These are phyloP conservation scores for Spialia ferax DNA, from an alignment of 2,888 invertebrate species.

Conservation along the genomic window DNA sequence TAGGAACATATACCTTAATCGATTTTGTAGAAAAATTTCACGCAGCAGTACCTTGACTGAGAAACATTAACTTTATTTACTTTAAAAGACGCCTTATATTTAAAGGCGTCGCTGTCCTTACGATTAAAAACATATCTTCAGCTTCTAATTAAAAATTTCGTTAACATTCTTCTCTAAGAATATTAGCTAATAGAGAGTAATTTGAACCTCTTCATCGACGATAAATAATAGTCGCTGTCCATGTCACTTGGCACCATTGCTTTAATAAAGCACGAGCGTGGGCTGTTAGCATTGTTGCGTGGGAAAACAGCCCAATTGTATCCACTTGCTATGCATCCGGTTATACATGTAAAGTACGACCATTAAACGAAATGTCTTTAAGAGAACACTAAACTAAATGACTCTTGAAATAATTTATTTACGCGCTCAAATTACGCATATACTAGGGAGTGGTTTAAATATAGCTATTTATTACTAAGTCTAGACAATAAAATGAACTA, in stretches of 20 bases:
- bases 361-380: conserved; percentile 32
- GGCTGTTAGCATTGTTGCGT: conserved; percentile 62
- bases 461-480: neutral
- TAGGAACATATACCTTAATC: too few relatives aligned
- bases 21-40: too few relatives aligned
- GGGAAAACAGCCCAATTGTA: conserved; percentile 74
- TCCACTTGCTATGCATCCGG: conserved; percentile 56
- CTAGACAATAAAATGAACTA: neutral
- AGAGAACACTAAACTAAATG: conserved; percentile 29
- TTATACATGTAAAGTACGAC: conserved; percentile 44
- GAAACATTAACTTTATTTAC: too few relatives aligned
- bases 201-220: conserved; percentile 29
- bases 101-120: neutral
- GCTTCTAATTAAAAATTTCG: neutral
- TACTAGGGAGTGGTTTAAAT: too few relatives aligned
- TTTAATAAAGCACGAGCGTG: conserved; percentile 54
- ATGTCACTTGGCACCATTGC: conserved; percentile 47
- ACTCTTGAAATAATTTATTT: too few relatives aligned
- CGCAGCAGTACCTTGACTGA: too few relatives aligned
- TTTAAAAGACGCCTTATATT: too few relatives aligned
- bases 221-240: conserved; percentile 44
- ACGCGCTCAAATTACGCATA: too few relatives aligned
- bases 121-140: neutral
- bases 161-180: neutral
- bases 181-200: conserved; percentile 18